These are phyloP conservation scores for Neuroscelio doddi DNA, from an alignment of 2,888 invertebrate genomes.

Conservation along the genomic window DNA sequence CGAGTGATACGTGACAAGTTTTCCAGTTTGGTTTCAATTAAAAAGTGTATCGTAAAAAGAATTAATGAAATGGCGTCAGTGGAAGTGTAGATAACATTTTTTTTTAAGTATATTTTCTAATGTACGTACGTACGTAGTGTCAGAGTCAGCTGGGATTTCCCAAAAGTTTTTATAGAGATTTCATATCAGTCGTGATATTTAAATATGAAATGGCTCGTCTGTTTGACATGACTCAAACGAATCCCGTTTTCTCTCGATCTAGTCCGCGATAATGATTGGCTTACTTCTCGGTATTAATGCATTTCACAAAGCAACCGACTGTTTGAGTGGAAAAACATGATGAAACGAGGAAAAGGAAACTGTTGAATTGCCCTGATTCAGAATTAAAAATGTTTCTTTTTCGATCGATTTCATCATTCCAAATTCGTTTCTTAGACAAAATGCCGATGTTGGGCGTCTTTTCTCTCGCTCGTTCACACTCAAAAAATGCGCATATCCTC, in stretches of 20 bases:
- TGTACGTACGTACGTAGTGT: no score
- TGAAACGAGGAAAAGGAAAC: constrained; percentile 21
- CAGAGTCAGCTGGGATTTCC: not conserved
- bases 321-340: constrained; percentile 28
- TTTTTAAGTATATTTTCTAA: no score
- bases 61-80: no score
- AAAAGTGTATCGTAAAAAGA: no score
- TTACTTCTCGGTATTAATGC: constrained; percentile 38
- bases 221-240: constrained; percentile 39
- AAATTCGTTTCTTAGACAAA: no score
- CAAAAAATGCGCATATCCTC: not conserved
- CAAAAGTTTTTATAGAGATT: not conserved
- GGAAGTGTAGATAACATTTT: no score
- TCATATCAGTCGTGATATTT: constrained; percentile 16
- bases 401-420: no score
- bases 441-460: no score
- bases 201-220: constrained; percentile 24
- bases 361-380: constrained; percentile 9
- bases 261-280: constrained; percentile 41
- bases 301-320: constrained; percentile 36
- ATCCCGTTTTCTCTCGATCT: constrained; percentile 45
- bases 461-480: no score
- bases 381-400: no score
- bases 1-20: no score
- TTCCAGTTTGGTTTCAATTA: no score